phyloP scores from a whole-genome alignment of 2,113 vertebrate species.

The Malurus alboscapulatus region DNA sequence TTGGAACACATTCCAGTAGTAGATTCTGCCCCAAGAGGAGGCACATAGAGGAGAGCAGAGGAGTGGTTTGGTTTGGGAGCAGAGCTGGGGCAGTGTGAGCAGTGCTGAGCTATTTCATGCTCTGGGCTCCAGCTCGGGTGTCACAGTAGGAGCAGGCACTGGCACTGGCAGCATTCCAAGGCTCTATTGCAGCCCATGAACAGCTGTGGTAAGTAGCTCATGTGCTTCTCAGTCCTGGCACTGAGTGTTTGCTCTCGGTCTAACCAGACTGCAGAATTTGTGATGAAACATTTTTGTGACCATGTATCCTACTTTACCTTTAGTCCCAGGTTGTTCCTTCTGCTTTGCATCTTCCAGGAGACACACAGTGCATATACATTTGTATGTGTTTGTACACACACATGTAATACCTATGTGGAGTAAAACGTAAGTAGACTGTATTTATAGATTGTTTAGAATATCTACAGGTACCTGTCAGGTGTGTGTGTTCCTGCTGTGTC shows the following conservation, averaged over 20 bases:
- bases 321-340: neutral
- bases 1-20: slow-evolving; percentile 2
- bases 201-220: neutral
- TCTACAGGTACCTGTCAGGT: accelerated
- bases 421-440: neutral
- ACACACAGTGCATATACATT: accelerated
- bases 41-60: slow-evolving; percentile 15
- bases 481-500: neutral
- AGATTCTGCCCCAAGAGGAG: slow-evolving; percentile 14
- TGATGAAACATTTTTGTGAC: neutral
- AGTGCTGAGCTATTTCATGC: neutral
- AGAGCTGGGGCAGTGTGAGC: neutral
- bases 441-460: neutral
- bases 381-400: neutral
- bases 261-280: neutral
- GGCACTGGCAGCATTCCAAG: neutral
- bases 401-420: accelerated
- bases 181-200: neutral
- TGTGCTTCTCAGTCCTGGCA: neutral
- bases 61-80: neutral
- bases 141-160: neutral
- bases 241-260: neutral
- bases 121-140: neutral
- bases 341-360: neutral
- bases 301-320: neutral